Conservation (phyloP, 2,888 invertebrate genomes). For the Apantesis nais region DNA sequence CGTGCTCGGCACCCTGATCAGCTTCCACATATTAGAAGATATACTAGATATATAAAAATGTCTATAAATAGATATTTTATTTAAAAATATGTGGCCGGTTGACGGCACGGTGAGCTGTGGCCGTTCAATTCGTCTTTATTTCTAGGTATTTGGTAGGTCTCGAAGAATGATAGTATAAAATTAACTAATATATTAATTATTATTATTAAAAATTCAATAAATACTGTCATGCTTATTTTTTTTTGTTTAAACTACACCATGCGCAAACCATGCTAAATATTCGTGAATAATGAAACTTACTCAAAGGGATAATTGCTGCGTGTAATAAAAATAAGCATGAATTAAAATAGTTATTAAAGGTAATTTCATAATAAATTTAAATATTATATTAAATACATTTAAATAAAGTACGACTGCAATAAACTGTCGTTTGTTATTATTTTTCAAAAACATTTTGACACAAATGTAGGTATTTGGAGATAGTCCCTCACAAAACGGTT, state of each 20-base stretch:
- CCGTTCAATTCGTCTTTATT: too few relatives aligned
- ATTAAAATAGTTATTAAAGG: conserved; percentile 25
- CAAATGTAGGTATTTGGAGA: not conserved
- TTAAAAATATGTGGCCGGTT: too few relatives aligned
- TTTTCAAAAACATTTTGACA: not conserved
- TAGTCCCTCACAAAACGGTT: not conserved
- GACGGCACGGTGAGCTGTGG: too few relatives aligned
- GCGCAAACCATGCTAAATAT: conserved; percentile 28
- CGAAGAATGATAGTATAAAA: too few relatives aligned
- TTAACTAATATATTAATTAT: too few relatives aligned
- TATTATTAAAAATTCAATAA: too few relatives aligned
- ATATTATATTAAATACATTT: not conserved
- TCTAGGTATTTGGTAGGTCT: too few relatives aligned
- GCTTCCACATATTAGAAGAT: too few relatives aligned
- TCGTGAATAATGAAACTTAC: conserved; percentile 67
- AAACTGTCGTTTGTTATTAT: not conserved
- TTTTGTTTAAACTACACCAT: conserved; percentile 5
- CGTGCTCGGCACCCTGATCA: too few relatives aligned
- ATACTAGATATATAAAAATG: too few relatives aligned
- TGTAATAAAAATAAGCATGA: conserved; percentile 68
- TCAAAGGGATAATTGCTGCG: conserved; percentile 81
- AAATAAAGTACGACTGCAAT: not conserved
- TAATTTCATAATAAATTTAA: conserved; percentile 40
- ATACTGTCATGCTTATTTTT: not conserved
- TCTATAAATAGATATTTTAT: too few relatives aligned